Base-by-base conservation (phyloP, 2,888 invertebrate species). In the Oeneis ivallda region DNA sequence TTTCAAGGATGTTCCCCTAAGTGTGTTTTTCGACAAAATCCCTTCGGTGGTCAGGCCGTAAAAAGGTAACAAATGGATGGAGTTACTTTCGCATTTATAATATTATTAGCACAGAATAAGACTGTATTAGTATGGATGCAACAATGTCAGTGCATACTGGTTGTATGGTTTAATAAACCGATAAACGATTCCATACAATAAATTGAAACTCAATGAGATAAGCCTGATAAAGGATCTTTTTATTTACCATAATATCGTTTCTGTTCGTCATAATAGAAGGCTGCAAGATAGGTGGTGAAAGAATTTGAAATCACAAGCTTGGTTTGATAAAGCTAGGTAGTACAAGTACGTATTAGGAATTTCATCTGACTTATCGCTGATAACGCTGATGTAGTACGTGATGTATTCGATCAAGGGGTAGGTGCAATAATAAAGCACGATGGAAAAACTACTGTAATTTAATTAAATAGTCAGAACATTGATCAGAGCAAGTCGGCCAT, bases 81-180 rank as follows among this genome's bases (percentile, higher is more conserved):
- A 26, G n/a, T n/a, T 5, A 26, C 26, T 26, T 26, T 26, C 26
- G 5, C 26, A 26, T 26, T 15, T 15, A n/a, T 45, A 2, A 15
- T 45, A 45, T n/a, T n/a, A n/a, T n/a, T n/a, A n/a, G n/a, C n/a
- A n/a, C n/a, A n/a, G n/a, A n/a, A n/a, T n/a, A n/a, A n/a, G n/a
- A n/a, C n/a, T n/a, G n/a, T n/a, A n/a, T 13, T 13, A 43, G n/a
- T 3, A 9, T 17, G 15, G 9, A 17, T 70, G 77, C 76, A 75
- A 81, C 77, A 76, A 77, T 71, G 74, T 79, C n/a, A n/a, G n/a
- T 70, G 64, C 47, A 50, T 70, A 67, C 72, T 65, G 70, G 74
- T 72, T 75, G 69, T 68, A 64, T 68, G 56, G 71, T 75, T 74
- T 67, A 69, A 75, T 76, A 71, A 70, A 75, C 71, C 70, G 76